phyloP scores from a whole-genome alignment of 2,797 vertebrate genomes.

The Coluber constrictor region DNA sequence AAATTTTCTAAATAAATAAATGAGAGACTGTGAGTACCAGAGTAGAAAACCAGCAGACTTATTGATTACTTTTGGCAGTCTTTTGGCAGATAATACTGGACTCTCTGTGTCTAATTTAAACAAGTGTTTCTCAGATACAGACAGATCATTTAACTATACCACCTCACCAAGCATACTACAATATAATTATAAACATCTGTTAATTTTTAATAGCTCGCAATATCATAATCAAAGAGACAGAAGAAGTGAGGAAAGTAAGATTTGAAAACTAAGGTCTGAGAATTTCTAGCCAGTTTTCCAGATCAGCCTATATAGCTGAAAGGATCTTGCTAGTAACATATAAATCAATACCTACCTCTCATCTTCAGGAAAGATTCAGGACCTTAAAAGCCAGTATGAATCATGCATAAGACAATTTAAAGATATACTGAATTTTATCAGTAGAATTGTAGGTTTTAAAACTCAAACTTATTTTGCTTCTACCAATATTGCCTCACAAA shows the following conservation, averaged over 20 bases:
- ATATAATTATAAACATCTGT: not conserved
- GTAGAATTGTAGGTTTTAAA: not conserved
- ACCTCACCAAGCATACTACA: not conserved
- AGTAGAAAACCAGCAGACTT: not conserved
- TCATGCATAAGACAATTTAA: not conserved
- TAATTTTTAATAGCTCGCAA: not conserved
- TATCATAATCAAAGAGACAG: not conserved
- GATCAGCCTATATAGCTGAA: not conserved
- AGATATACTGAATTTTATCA: not conserved
- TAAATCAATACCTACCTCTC: not conserved
- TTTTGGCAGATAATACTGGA: not conserved
- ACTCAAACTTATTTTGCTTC: conserved; percentile 6
- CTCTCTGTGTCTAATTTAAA: not conserved
- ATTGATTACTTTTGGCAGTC: not conserved
- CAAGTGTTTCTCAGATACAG: not conserved
- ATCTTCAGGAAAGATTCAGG: not conserved
- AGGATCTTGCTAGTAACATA: not conserved
- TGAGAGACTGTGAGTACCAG: not conserved
- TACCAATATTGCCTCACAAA: not conserved
- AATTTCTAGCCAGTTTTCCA: not conserved
- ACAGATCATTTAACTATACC: not conserved
- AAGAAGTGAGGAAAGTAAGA: not conserved
- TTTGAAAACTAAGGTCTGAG: not conserved
- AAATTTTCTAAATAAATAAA: no score
- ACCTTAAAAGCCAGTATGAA: not conserved